These are phyloP conservation scores for Dasysyrphus tricinctus DNA, from an alignment of 2,888 invertebrate species.

Conservation along the genomic window DNA sequence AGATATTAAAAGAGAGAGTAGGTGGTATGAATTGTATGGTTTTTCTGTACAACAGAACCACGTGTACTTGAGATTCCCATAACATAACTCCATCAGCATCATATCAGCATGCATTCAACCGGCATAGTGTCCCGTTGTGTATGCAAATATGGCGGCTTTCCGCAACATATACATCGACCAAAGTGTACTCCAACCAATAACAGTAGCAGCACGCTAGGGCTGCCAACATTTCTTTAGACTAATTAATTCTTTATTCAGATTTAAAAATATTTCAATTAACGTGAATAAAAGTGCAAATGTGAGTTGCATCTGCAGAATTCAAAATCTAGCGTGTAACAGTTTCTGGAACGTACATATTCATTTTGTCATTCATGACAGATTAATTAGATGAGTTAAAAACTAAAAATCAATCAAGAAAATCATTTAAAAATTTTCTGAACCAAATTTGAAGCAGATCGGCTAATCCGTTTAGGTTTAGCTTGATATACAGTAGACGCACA, in stretches of 20 bases:
- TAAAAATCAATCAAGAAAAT: too few species aligned
- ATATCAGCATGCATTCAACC: conserved; percentile 38
- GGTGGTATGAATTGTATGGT: conserved; percentile 43
- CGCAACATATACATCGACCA: conserved; percentile 56
- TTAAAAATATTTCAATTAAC: too few species aligned
- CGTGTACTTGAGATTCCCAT: conserved; percentile 67
- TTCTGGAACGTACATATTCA: not conserved
- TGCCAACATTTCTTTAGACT: not conserved
- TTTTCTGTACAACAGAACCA: conserved; percentile 60
- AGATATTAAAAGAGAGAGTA: conserved; percentile 33
- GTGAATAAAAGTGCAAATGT: too few species aligned
- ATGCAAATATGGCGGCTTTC: conserved; percentile 74
- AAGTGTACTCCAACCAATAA: conserved; percentile 50
- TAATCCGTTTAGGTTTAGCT: too few species aligned
- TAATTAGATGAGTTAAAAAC: too few species aligned
- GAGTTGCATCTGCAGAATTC: too few species aligned
- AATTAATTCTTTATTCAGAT: not conserved
- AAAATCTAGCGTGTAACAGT: too few species aligned
- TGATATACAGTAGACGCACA: too few species aligned
- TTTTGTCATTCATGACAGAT: too few species aligned
- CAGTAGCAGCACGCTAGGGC: not conserved
- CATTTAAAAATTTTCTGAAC: too few species aligned
- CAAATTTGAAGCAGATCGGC: too few species aligned
- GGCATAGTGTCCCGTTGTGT: conserved; percentile 44
- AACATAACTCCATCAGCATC: conserved; percentile 14